Base-by-base conservation (phyloP, 2,888 invertebrate species). In the Chrysolina americana region DNA sequence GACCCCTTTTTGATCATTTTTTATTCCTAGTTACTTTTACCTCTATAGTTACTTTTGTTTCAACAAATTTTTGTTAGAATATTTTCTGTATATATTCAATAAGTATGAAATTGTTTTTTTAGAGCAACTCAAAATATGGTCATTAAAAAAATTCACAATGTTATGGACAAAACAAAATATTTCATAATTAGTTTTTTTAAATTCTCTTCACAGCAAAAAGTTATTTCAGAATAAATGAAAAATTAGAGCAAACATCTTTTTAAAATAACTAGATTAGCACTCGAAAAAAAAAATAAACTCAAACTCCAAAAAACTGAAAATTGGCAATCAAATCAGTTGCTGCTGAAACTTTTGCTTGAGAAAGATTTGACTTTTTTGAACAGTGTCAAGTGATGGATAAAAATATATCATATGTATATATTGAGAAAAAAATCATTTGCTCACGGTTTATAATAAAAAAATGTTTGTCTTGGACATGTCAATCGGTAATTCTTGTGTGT, bases 121-220 rank as follows among this genome's bases (percentile, higher is more conserved):
- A 44, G 11, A 44, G 15, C 15, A 44, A 13, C 1, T 13, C 9
- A 44, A 5, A 5, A 44, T 44, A 44, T 28, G 28, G 28, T 28
- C 5, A 28, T 28, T 5, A 2, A 28, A 5, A 28, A 28, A 28
- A 5, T 28, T 19, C 9, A 53, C 17, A 19, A 19, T 53, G 53
- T 53, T 53, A 53, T 19, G 53, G 53, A 17, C 10, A 53, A 19
- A 19, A 53, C 53, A 53, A 53, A 53, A 53, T 53, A 53, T 53
- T 53, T 53, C 53, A 21, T 19, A 53, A 28, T 28, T 5, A 28
- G 5, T 28, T 5, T 28, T 28, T 28, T 28, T 28, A 5, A 28
- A 28, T 28, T 28, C 2, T 28, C 28, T 28, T 28, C 28, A 28
- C 28, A n/a, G n/a, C 28, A 28, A 28, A 5, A 28, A 28, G 28